Conservation (phyloP, 2,888 invertebrate species). For the Pristionchus exspectatus region DNA sequence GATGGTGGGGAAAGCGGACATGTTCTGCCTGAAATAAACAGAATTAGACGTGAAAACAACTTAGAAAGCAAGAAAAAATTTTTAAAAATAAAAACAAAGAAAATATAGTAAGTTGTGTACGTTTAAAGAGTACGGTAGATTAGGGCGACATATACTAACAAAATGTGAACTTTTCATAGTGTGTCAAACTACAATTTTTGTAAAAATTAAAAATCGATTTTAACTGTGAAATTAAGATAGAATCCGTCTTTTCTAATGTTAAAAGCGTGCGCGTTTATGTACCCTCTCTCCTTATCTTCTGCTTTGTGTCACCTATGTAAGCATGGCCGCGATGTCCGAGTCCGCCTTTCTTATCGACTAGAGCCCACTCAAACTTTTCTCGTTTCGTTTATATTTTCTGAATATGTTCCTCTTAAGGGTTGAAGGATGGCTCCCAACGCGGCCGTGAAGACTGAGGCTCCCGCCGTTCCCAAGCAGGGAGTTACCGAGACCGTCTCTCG, state of each 20-base stretch:
- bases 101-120: not conserved
- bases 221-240: not conserved
- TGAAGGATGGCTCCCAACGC: constrained; percentile 57
- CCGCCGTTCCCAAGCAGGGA: constrained; percentile 56
- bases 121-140: not conserved
- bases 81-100: not conserved
- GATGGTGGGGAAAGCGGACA: constrained; percentile 59
- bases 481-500: constrained; percentile 63
- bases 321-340: constrained; percentile 40
- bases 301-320: constrained; percentile 49
- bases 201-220: not conserved
- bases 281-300: constrained; percentile 45
- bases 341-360: constrained; percentile 23
- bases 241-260: not conserved
- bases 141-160: not conserved
- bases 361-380: constrained; percentile 1
- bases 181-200: constrained; percentile 25
- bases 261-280: constrained; percentile 33
- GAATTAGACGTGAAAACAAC: not conserved
- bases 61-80: not conserved
- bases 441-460: constrained; percentile 31
- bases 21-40: not conserved
- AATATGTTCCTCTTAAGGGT: not conserved
- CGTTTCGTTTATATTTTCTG: not conserved
- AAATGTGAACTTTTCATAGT: not conserved